Percentiles rank a stretch among this genome's conserved stretches.
phyloP scores from a whole-genome alignment of 2,797 vertebrate species.

The Hirundo rustica region DNA sequence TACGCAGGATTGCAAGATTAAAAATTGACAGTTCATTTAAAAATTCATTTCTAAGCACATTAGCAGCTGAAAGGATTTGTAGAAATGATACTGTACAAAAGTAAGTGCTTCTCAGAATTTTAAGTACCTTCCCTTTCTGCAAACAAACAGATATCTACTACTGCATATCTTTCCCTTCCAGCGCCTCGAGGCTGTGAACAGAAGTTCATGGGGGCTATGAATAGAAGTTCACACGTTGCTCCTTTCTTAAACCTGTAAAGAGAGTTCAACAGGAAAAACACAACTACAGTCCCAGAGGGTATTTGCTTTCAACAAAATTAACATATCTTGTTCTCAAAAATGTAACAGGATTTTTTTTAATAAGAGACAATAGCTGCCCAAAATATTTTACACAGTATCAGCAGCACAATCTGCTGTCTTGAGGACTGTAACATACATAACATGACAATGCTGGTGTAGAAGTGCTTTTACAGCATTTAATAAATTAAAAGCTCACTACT shows the following conservation, averaged over 20 bases:
- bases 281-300: neutral
- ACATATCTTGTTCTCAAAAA: neutral
- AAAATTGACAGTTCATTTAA: conserved; percentile 37
- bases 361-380: neutral
- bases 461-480: conserved; percentile 50
- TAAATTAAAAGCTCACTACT: conserved; percentile 60
- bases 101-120: conserved; percentile 22
- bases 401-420: neutral
- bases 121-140: neutral
- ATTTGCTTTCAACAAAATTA: conserved; percentile 23
- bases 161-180: neutral
- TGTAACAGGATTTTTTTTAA: neutral
- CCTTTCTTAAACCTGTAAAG: conserved; percentile 1
- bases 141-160: conserved; percentile 5
- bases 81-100: conserved; percentile 1
- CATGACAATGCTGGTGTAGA: neutral
- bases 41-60: conserved; percentile 36
- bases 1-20: conserved; percentile 2
- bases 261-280: conserved; percentile 4
- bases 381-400: neutral
- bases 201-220: neutral
- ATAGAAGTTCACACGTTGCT: neutral
- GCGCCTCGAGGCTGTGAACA: neutral
- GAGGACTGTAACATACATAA: neutral
- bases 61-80: conserved; percentile 30